Evolutionary conservation across 1,140 invertebrate species (phyloP).

Genomic region (Drosophila sp.): DNA sequence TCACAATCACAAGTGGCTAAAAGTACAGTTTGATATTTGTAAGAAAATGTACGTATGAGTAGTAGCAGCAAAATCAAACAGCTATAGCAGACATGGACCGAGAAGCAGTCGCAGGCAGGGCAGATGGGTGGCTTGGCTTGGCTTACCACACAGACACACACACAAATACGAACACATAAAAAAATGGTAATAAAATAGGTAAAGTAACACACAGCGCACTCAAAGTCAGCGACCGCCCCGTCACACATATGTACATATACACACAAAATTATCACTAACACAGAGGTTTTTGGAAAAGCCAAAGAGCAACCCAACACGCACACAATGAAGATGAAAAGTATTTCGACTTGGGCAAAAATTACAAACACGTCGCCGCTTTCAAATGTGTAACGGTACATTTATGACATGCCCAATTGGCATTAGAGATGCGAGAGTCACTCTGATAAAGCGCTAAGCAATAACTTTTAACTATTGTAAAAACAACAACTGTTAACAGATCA

Average conservation of each 20-base stretch:
- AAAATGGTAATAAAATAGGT: constrained; percentile 65
- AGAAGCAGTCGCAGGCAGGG: constrained; percentile 46
- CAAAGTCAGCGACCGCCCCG: constrained; percentile 25
- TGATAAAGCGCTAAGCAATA: constrained; percentile 1
- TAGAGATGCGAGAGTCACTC: constrained; percentile 34
- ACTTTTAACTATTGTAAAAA: background rate
- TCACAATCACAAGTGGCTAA: constrained; percentile 46
- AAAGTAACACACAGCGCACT: constrained; percentile 56
- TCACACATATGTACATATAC: constrained; percentile 42
- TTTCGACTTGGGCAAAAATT: constrained; percentile 46
- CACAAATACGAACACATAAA: constrained; percentile 35
- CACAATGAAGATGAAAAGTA: constrained; percentile 26
- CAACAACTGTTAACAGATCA: background rate
- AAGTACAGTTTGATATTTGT: constrained; percentile 24
- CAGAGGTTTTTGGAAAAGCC: constrained; percentile 37
- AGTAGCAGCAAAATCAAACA: constrained; percentile 12
- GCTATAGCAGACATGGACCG: constrained; percentile 23
- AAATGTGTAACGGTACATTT: constrained; percentile 75
- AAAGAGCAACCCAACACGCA: constrained; percentile 39
- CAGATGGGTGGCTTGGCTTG: constrained; percentile 38
- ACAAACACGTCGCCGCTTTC: constrained; percentile 63
- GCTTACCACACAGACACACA: constrained; percentile 32
- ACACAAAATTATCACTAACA: constrained; percentile 6
- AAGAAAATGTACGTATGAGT: constrained; percentile 40
- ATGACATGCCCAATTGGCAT: constrained; percentile 57